Evolutionary conservation across 2,888 invertebrate genomes (phyloP), one percentile per base, ranked within the genome.

Genomic region (Auanema freiburgensis): DNA sequence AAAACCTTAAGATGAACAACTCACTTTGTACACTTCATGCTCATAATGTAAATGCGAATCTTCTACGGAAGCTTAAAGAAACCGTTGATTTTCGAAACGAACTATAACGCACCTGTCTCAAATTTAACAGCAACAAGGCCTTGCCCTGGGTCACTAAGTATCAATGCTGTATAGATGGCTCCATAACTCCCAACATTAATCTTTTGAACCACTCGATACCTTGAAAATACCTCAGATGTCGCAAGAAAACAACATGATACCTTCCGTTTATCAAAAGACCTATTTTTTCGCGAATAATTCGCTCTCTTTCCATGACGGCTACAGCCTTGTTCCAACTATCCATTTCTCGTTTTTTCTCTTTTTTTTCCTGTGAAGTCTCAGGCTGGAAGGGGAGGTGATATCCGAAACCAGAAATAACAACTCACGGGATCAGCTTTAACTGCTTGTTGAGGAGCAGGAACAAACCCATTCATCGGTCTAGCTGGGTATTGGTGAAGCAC

Each of bases 91-190:
- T 23, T 16, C 33, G 10, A 16, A 51, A 11, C 11, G n/a, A 33
- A 6, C 6, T 14, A 24, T 18, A 8, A 54, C 55, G 12, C 41
- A 60, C 72, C 64, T 21, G 67, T 65, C 51, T 78, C 78, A 56
- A 78, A 77, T 53, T 77, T 77, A 41, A 77, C 67, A 23, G 78
- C 78, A n/a, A 78, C 78, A 12, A 67, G 63, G n/a, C 52, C 55
- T 10, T 57, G 40, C 11, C 23, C 25, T 5, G 51, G 50, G 21
- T 63, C 53, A 18, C 33, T 23, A n/a, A 71, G 43, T 58, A 78
- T 78, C 8, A 71, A 66, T 25, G 70, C 78, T 12, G 67, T 65
- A 61, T 66, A 78, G 46, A 75, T 75, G 14, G 69, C 57, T 12
- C 78, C 78, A 57, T 72, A 78, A 5, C 74, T 67, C 23, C 78